These are phyloP conservation scores for Macrotis lagotis DNA, from an alignment of 2,113 vertebrate species.

Conservation along the genomic window DNA sequence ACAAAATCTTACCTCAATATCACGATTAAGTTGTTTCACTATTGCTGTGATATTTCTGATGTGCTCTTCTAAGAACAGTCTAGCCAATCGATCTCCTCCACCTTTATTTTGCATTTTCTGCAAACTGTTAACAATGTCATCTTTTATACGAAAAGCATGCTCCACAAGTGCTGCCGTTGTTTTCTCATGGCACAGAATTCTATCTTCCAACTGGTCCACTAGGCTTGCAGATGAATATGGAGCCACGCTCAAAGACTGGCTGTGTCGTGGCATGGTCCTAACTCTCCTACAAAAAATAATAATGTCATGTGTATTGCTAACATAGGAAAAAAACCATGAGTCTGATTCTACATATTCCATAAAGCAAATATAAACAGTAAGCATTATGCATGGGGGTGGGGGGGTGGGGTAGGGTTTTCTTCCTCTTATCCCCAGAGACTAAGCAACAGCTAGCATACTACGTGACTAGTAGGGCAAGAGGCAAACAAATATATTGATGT, in stretches of 20 bases:
- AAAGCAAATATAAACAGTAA: slow-evolving; percentile 20
- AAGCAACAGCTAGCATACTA: not conserved
- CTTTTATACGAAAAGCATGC: slow-evolving; percentile 86
- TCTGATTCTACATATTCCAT: slow-evolving; percentile 17
- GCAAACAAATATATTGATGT: not conserved
- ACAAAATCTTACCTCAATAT: slow-evolving; percentile 83
- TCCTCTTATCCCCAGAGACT: not conserved
- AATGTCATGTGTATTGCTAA: not conserved
- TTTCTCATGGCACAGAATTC: slow-evolving; percentile 86
- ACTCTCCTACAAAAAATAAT: slow-evolving; percentile 76
- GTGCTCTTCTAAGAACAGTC: slow-evolving; percentile 87
- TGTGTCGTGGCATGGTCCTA: slow-evolving; percentile 84
- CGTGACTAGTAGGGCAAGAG: not conserved
- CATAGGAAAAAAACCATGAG: not conserved
- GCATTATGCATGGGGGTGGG: not conserved
- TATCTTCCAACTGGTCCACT: slow-evolving; percentile 85
- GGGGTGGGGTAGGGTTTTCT: not conserved
- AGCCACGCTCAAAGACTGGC: slow-evolving; percentile 84
- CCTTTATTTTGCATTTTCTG: slow-evolving; percentile 87
- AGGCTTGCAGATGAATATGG: slow-evolving; percentile 81
- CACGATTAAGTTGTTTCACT: slow-evolving; percentile 86
- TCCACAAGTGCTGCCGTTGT: slow-evolving; percentile 85
- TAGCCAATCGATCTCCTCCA: slow-evolving; percentile 84
- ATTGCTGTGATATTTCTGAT: slow-evolving; percentile 88
- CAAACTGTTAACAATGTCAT: slow-evolving; percentile 86